Base-by-base conservation (phyloP, 2,797 vertebrate genomes). In the Gymnodraco acuticeps region DNA sequence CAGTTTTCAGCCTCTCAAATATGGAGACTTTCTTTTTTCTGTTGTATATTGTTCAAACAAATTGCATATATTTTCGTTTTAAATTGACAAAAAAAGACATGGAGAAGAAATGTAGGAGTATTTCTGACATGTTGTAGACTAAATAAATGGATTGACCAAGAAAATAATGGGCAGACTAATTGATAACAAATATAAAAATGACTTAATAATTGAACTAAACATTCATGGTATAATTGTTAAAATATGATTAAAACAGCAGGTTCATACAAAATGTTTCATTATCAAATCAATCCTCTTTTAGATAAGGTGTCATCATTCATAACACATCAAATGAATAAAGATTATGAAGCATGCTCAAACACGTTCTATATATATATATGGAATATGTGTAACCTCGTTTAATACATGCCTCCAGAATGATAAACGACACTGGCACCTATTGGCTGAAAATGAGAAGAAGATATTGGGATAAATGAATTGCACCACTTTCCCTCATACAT, bases 341-440 rank as follows among this genome's bases (percentile, higher is more conserved):
- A 19, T 48, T 20, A 45, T 53, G 51, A 70, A 3, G 15, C 8
- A 10, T 41, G 15, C 16, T 38, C 23, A 52, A 2, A 51, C 15
- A n/a, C 19, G 12, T 13, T 46, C 8, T 27, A 27, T 56, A 66
- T 14, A 64, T 42, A n/a, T 42, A n/a, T 66, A 15, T 1, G 13
- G 48, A 33, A 14, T 51, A 51, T 20, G 12, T 12, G 19, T 2
- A 1, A 63, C 10, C 11, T 50, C 3, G 10, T 23, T 53, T 4
- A 0, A 46, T 27, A 15, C 31, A 69, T 43, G 7, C 41, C 20
- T 3, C 20, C 42, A 41, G 19, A 55, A 8, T 15, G 47, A 60
- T 19, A 3, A 61, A 68, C 66, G 70, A 75, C 47, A 70, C 58
- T 77, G 70, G 19, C 82, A 80, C 46, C 82, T 82, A 10, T 3